Conservation (phyloP, 2,797 vertebrate species). For the Scolopax bukidnonensis region DNA sequence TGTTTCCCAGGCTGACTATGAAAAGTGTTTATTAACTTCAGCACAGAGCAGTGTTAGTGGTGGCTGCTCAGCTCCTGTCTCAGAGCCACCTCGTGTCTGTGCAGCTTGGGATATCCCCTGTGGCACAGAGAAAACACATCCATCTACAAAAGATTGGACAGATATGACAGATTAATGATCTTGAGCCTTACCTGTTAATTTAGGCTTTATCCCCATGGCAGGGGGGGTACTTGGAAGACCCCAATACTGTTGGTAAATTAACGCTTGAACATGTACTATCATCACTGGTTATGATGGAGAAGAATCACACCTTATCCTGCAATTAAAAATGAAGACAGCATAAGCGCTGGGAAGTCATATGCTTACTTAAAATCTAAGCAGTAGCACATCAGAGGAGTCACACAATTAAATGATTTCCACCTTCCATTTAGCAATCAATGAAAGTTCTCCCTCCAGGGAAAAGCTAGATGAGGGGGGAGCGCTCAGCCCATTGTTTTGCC, state of each 20-base stretch:
- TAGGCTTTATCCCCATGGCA: not conserved
- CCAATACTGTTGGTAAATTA: not conserved
- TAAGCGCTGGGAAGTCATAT: not conserved
- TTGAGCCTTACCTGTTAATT: not conserved
- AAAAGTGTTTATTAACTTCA: not conserved
- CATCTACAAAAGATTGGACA: not conserved
- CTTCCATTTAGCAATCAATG: constrained; percentile 64
- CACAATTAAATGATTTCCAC: constrained; percentile 22
- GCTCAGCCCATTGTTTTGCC: constrained; percentile 23
- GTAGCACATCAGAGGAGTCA: not conserved
- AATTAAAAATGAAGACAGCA: not conserved
- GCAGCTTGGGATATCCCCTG: not conserved
- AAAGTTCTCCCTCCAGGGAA: constrained; percentile 42
- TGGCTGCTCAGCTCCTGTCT: not conserved
- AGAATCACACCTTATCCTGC: not conserved
- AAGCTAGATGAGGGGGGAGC: not conserved
- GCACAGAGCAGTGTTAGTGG: not conserved
- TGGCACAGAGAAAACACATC: not conserved
- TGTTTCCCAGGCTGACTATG: not conserved
- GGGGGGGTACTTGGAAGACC: not conserved
- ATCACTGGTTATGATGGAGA: not conserved
- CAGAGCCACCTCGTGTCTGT: rapidly evolving
- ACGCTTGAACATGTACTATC: not conserved
- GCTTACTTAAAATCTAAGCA: constrained; percentile 9
- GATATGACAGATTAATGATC: not conserved